These are phyloP conservation scores for Melanotaenia trifasciata DNA, from an alignment of 2,797 vertebrate genomes.

Conservation along the genomic window DNA sequence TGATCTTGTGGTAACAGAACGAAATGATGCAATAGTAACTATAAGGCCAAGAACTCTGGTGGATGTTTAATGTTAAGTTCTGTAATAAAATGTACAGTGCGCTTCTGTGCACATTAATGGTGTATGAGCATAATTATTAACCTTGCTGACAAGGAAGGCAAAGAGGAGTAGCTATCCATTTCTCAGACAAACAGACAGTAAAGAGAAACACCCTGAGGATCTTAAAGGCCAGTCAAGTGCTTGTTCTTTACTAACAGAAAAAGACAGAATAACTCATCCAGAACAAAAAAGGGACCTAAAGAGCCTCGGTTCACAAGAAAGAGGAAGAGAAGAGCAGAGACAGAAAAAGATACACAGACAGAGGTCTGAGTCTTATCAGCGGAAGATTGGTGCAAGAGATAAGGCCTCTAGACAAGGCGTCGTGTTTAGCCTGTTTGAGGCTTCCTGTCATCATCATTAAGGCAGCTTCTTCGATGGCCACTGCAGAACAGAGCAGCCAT, in stretches of 20 bases:
- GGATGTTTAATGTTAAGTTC: background rate
- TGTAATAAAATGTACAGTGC: background rate
- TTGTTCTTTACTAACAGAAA: conserved; percentile 28
- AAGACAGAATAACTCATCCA: conserved; percentile 49
- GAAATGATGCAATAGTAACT: conserved; percentile 21
- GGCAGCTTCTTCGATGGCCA: conserved; percentile 65
- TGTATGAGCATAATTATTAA: background rate
- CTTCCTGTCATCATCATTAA: conserved; percentile 84
- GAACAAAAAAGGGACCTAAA: conserved; percentile 49
- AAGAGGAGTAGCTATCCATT: conserved; percentile 26
- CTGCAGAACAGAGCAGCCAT: conserved; percentile 72
- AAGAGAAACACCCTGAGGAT: conserved; percentile 41
- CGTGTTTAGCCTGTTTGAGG: conserved; percentile 74
- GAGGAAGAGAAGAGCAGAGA: conserved; percentile 63
- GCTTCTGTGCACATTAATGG: background rate
- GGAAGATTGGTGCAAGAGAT: conserved; percentile 74
- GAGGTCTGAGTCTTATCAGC: conserved; percentile 74
- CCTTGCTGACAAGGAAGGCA: conserved; percentile 16
- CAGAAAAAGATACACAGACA: conserved; percentile 63
- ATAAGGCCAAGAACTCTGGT: conserved; percentile 14
- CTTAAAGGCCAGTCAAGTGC: conserved; percentile 49
- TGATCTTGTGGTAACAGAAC: background rate
- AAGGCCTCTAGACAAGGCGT: conserved; percentile 75
- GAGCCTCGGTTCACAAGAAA: conserved; percentile 51
- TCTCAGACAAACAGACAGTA: conserved; percentile 35